Conservation (phyloP, 2,888 invertebrate genomes). For the Zele albiditarsus region DNA sequence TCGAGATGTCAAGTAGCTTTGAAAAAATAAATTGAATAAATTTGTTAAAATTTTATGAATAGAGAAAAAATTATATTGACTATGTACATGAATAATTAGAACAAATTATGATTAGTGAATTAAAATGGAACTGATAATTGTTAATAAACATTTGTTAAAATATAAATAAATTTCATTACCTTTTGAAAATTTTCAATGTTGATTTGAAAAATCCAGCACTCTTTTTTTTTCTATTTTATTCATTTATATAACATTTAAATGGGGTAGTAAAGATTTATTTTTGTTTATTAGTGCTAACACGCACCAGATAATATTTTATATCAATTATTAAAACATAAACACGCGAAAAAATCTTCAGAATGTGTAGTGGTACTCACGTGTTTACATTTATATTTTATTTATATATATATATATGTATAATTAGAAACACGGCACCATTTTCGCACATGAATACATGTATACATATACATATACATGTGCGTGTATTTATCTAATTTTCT, state of each 20-base stretch:
- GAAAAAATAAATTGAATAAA: not conserved
- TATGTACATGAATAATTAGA: no score
- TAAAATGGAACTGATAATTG: no score
- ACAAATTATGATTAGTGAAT: no score
- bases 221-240: not conserved
- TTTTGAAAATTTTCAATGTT: no score
- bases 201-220: not conserved
- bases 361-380: constrained; percentile 6
- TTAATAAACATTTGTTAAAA: no score
- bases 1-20: not conserved
- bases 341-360: not conserved
- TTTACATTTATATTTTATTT: constrained; percentile 8
- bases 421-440: no score
- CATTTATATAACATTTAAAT: not conserved
- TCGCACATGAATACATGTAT: not conserved
- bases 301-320: not conserved
- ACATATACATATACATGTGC: not conserved
- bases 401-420: constrained; percentile 35
- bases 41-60: not conserved
- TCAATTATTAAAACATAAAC: not conserved
- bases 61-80: no score
- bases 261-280: not conserved
- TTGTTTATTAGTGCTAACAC: not conserved
- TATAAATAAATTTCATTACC: no score
- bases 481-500: constrained; percentile 22